These are phyloP conservation scores for Catharus fuscescens DNA, from an alignment of 2,113 vertebrate species.

Conservation along the genomic window DNA sequence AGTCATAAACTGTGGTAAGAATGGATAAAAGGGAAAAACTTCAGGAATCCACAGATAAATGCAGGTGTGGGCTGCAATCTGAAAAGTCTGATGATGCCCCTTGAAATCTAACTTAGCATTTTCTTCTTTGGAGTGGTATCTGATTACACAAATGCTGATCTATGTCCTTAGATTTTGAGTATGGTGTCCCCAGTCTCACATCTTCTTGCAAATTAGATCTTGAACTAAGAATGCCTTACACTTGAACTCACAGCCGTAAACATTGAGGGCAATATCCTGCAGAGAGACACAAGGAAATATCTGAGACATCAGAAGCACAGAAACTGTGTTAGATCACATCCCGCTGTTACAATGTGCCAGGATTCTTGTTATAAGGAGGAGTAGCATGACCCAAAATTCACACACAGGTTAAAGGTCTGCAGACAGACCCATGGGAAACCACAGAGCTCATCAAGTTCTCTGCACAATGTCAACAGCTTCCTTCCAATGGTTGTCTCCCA, in stretches of 20 bases:
- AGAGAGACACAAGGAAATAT: constrained; percentile 14
- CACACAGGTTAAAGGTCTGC: constrained; percentile 36
- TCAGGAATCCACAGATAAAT: background rate
- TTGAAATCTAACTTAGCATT: background rate
- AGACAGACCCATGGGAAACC: constrained; percentile 36
- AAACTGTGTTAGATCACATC: constrained; percentile 40
- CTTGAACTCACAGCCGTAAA: background rate
- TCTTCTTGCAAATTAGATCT: background rate
- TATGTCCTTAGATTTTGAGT: background rate
- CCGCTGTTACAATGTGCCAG: background rate
- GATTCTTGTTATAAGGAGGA: background rate
- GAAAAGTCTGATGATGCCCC: background rate
- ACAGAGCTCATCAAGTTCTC: background rate
- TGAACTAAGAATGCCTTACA: constrained; percentile 12
- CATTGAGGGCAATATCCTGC: constrained; percentile 5
- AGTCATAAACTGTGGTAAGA: background rate
- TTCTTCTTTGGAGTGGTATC: background rate
- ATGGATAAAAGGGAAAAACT: background rate
- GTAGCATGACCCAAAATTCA: constrained; percentile 3
- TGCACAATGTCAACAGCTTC: background rate
- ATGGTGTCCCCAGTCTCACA: background rate
- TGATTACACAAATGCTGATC: background rate
- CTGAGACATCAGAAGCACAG: constrained; percentile 22
- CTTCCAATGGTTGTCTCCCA: background rate
- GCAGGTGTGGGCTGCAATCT: background rate